A percentile compares a stretch with the other conserved stretches of the same genome.
phyloP scores from a whole-genome alignment of 23 tunicate species.

The Trididemnum nubilum region DNA sequence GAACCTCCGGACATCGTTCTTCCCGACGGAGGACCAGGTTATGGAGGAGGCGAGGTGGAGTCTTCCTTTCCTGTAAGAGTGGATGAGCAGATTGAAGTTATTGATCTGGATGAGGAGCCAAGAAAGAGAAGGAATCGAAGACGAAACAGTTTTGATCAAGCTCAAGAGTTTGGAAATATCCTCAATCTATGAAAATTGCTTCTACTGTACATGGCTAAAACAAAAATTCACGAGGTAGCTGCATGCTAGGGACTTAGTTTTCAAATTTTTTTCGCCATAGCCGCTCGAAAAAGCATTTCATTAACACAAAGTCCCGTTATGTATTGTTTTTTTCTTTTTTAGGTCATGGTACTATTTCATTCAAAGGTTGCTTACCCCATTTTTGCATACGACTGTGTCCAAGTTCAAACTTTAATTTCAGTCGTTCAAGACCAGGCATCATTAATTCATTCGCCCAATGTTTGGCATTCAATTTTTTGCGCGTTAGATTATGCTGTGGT shows the following conservation, averaged over 20 bases:
- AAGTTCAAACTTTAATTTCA: too few relatives aligned
- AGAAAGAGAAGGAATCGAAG: constrained; percentile 20
- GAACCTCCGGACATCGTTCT: neutral
- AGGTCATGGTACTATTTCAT: too few relatives aligned
- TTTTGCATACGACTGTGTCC: too few relatives aligned
- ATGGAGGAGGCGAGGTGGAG: neutral
- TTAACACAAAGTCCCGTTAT: too few relatives aligned
- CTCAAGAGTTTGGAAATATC: constrained; percentile 70
- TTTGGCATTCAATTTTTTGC: too few relatives aligned
- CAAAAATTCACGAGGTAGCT: neutral
- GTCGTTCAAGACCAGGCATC: too few relatives aligned
- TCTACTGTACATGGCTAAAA: too few relatives aligned
- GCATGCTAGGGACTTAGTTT: neutral
- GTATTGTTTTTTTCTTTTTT: too few relatives aligned
- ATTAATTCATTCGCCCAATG: too few relatives aligned
- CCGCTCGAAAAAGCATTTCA: neutral
- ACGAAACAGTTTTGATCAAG: constrained; percentile 69
- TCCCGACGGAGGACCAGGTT: neutral
- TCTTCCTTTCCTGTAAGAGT: neutral
- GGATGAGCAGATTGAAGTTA: constrained; percentile 39
- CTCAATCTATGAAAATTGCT: constrained; percentile 33
- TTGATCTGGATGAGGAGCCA: constrained; percentile 56
- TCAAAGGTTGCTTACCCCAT: too few relatives aligned
- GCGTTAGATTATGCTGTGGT: too few relatives aligned
- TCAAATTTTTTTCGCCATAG: too few relatives aligned